Evolutionary conservation across 1,140 invertebrate genomes (phyloP).

Genomic region (Nephila pilipes): DNA sequence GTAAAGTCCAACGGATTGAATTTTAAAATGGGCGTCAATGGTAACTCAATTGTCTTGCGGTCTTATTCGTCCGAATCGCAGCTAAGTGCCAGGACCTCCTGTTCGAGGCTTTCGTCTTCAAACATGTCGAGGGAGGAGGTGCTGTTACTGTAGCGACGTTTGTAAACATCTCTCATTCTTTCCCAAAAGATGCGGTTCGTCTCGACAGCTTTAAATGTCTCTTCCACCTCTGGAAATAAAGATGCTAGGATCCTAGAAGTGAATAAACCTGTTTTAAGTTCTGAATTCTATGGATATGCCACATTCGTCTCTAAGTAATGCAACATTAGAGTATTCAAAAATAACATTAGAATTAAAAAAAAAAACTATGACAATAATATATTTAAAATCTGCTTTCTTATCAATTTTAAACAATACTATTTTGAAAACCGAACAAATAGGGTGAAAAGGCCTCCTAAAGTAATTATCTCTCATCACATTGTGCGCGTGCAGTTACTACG

Average conservation of each 20-base stretch:
- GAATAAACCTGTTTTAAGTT: neutral
- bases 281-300: too few species aligned
- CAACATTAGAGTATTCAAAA: too few species aligned
- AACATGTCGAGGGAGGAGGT: constrained; percentile 77
- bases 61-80: constrained; percentile 49
- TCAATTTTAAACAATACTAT: too few species aligned
- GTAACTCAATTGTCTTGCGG: neutral
- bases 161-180: constrained; percentile 78
- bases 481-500: too few species aligned
- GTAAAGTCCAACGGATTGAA: neutral
- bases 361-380: too few species aligned
- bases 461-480: too few species aligned
- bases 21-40: neutral
- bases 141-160: constrained; percentile 77
- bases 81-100: constrained; percentile 73
- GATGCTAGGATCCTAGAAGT: constrained; percentile 79
- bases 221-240: constrained; percentile 79
- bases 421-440: too few species aligned
- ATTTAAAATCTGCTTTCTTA: too few species aligned
- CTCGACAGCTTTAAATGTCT: constrained; percentile 79
- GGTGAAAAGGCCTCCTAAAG: too few species aligned
- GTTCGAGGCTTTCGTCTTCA: constrained; percentile 73
- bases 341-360: too few species aligned
- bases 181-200: constrained; percentile 81
- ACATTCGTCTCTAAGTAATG: too few species aligned